Evolutionary conservation across 2,888 invertebrate genomes (phyloP), one percentile per base, ranked within the genome.

Genomic region (Molorchus minor): DNA sequence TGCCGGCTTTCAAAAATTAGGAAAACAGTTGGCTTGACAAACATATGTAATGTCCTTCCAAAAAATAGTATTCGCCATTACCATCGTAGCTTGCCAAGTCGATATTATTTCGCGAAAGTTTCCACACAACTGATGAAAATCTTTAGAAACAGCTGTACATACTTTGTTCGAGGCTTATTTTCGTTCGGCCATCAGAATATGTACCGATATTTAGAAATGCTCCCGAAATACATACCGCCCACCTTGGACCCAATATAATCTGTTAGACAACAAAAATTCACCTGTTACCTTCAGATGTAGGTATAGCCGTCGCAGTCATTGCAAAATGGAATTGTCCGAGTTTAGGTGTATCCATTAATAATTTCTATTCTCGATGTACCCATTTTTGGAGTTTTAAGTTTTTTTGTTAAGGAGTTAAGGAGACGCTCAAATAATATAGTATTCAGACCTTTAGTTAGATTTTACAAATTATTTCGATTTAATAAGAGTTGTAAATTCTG

Each of bases 151-250:
- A 41, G 41, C 41, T 30, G 30, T 45, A 12, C 43, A 19, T 25
- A 45, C 16, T 7, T 19, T 20, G 10, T n/a, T 33, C 30, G 45
- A 30, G 30, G 30, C 20, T 30, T 30, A 45, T 45, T 45, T 30
- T 45, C 12, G 30, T 5, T 12, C 29, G 29, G 25, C 30, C 45
- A 12, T 15, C 17, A 43, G 29, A 47, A 41, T 52, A 45, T 45
- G 20, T 29, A 21, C 29, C 35, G 7, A 2, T 45, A 52, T 56
- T 36, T 53, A 38, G 45, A 53, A 56, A 30, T 29, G 45, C n/a
- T 61, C 43, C 53, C 41, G 40, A 19, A 46, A 52, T 53, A 56
- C 3, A 8, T 36, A 20, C 56, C 54, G 13, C 54, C 61, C 12
- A 56, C 61, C 38, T 1, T 12, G 2, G 12, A 13, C 29, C 44